Evolutionary conservation across 2,113 vertebrate species (phyloP).

Genomic region (Hucho hucho): DNA sequence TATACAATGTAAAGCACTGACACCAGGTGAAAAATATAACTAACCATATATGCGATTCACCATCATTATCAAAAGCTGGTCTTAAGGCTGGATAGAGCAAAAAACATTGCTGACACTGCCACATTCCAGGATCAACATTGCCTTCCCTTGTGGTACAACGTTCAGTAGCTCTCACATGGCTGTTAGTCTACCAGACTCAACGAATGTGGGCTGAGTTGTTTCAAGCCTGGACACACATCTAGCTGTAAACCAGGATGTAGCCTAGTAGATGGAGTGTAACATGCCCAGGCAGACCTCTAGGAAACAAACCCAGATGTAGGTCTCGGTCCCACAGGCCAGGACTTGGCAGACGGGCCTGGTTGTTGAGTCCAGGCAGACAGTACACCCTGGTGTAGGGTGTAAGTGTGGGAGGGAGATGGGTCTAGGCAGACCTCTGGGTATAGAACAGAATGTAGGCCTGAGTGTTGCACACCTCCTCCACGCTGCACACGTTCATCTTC

Average conservation of each 20-base stretch:
- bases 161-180: conserved; percentile 33
- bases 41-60: conserved; percentile 7
- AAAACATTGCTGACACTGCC: too few relatives aligned
- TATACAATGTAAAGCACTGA: not conserved
- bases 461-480: conserved; percentile 99
- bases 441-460: conserved; percentile 99
- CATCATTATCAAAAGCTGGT: too few relatives aligned
- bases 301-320: conserved; percentile 31
- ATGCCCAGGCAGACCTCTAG: conserved; percentile 54
- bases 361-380: conserved; percentile 14
- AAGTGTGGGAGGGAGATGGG: conserved; percentile 71
- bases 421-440: conserved; percentile 91
- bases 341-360: too few relatives aligned
- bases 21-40: conserved; percentile 15
- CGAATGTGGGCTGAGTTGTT: conserved; percentile 5
- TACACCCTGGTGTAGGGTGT: conserved; percentile 22
- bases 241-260: conserved; percentile 42
- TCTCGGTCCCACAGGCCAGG: conserved; percentile 15
- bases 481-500: conserved; percentile 97
- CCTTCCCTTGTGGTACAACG: conserved; percentile 44
- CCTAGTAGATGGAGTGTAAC: conserved; percentile 1
- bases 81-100: too few relatives aligned
- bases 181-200: not conserved
- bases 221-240: conserved; percentile 29
- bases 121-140: conserved; percentile 39